A percentile compares a stretch with the other conserved stretches of the same genome.
Conservation (phyloP, 2,113 vertebrate genomes). For the Lutjanus erythropterus region DNA sequence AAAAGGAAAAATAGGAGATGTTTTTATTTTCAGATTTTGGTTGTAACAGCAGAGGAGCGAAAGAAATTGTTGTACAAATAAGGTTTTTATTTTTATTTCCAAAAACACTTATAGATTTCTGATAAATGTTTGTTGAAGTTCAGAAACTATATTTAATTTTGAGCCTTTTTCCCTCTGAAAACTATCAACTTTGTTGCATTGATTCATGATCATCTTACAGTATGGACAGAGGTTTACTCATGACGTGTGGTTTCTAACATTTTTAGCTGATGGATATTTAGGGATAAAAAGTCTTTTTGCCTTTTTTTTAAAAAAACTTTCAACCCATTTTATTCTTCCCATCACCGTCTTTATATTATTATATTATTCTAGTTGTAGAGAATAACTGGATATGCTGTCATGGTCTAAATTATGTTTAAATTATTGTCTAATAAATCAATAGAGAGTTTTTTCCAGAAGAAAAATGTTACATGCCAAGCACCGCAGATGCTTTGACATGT, state of each 20-base stretch:
- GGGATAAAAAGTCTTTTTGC: not conserved
- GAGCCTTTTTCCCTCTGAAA: not conserved
- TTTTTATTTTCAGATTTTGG: constrained; percentile 62
- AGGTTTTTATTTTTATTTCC: constrained; percentile 16
- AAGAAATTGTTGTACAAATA: constrained; percentile 43
- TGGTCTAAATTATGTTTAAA: not conserved
- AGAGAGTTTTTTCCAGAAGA: not conserved
- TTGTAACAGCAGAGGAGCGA: constrained; percentile 34
- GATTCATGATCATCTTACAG: not conserved
- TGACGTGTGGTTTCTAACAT: not conserved
- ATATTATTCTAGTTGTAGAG: not conserved
- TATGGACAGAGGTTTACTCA: not conserved
- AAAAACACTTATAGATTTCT: not conserved
- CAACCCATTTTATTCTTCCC: too few relatives aligned
- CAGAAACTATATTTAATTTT: not conserved
- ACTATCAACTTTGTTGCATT: not conserved
- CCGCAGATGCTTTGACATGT: not conserved
- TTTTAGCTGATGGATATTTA: accelerated
- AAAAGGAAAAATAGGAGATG: constrained; percentile 64
- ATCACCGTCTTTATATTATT: not conserved
- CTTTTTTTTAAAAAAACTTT: not conserved
- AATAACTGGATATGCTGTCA: not conserved
- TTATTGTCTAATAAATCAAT: not conserved
- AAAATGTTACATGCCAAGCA: not conserved
- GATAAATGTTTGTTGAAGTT: not conserved